phyloP scores from a whole-genome alignment of 2,888 invertebrate genomes.

The Standfussiana lucernea region DNA sequence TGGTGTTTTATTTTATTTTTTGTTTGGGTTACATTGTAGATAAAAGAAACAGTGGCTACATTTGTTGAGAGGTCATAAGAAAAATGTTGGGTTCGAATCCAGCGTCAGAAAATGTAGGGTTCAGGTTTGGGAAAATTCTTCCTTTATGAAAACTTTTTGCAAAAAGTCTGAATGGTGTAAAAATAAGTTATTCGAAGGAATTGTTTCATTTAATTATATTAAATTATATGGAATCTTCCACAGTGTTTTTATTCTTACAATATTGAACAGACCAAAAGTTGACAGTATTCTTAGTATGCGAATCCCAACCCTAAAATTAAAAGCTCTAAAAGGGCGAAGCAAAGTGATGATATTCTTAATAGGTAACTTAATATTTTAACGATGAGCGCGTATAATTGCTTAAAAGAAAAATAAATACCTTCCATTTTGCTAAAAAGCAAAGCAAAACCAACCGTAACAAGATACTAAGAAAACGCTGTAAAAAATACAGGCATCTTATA shows the following conservation, averaged over 20 bases:
- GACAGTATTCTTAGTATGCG: not conserved
- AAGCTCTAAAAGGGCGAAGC: not conserved
- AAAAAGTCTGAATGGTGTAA: too few relatives aligned
- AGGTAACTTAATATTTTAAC: conserved; percentile 22
- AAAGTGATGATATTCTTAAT: conserved; percentile 26
- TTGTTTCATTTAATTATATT: too few relatives aligned
- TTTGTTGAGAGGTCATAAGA: not conserved
- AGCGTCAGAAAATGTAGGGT: not conserved
- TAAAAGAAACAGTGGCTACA: not conserved
- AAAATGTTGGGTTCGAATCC: not conserved
- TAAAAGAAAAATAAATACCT: not conserved
- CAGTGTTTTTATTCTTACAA: too few relatives aligned
- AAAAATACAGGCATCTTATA: not conserved
- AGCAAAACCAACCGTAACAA: not conserved
- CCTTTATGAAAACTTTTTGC: not conserved
- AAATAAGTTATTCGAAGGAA: too few relatives aligned
- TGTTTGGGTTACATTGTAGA: not conserved
- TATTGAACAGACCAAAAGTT: too few relatives aligned
- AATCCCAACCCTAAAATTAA: not conserved
- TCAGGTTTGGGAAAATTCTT: not conserved
- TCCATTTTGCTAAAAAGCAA: not conserved
- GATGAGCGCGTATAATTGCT: not conserved
- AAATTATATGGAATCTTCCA: too few relatives aligned
- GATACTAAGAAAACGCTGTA: not conserved
- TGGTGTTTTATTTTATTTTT: not conserved